Evolutionary conservation across 2,113 vertebrate species (phyloP).

Genomic region (Indicator maculatus): DNA sequence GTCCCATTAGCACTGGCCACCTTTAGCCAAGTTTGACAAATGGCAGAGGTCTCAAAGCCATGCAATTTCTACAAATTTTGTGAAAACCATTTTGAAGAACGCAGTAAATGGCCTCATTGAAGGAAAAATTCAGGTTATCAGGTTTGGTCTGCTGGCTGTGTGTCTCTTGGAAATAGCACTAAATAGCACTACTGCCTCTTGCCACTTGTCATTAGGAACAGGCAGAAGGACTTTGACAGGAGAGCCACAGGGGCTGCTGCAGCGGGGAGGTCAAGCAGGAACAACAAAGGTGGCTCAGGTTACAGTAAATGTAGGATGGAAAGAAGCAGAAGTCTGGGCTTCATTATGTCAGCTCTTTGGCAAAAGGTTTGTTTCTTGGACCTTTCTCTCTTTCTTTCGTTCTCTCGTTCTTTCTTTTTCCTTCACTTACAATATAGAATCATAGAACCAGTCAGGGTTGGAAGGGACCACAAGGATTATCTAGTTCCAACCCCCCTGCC

Average conservation of each 20-base stretch:
- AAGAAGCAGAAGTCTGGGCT: not conserved
- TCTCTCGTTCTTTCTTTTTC: no score
- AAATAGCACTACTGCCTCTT: not conserved
- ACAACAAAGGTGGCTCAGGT: not conserved
- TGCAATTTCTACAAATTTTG: not conserved
- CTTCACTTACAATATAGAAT: not conserved
- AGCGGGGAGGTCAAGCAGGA: not conserved
- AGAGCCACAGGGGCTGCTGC: not conserved
- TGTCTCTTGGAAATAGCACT: not conserved
- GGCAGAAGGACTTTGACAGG: not conserved
- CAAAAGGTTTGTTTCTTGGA: not conserved
- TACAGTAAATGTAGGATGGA: not conserved
- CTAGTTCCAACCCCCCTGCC: no score
- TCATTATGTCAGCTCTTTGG: not conserved
- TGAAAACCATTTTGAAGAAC: not conserved
- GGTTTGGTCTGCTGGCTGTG: not conserved
- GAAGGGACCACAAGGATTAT: no score
- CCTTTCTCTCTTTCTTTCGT: accelerated
- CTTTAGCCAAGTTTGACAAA: not conserved
- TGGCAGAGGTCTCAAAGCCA: not conserved
- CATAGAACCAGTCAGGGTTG: no score
- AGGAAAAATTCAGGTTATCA: not conserved
- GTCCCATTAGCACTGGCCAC: not conserved
- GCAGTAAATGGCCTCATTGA: not conserved
- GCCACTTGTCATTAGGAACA: not conserved